Evolutionary conservation across 2,113 vertebrate genomes (phyloP), one percentile per base, ranked within the genome.

Genomic region (Notiomystis cincta): DNA sequence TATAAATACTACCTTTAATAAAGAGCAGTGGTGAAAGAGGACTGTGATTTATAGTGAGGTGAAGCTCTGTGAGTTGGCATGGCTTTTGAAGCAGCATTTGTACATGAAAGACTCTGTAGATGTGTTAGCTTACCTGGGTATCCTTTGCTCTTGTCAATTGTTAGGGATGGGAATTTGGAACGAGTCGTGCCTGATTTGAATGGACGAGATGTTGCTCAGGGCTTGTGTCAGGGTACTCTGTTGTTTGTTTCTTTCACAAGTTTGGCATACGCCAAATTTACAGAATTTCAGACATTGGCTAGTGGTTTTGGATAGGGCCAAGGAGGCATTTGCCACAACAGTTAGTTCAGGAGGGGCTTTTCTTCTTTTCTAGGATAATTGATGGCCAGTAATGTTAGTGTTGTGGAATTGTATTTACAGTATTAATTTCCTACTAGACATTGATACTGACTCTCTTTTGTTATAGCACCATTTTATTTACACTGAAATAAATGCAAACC

Each of bases 1-100:
- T 90, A 60, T 91, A 93, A 94, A 79, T 95, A 75, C 6, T 84
- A 45, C 65, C n/a, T 79, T 79, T 90, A 87, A 33, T 83, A 53
- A 92, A 75, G 50, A 93, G 37, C 27, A 54, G 31, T 85, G 76
- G 50, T 83, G 85, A 92, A 93, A 42, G 57, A 77, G 28, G 38
- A 37, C 37, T 84, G 54, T 89, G 58, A 87, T 90, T 84, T 90
- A 37, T 47, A 58, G 17, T 2, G 2, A 76, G 54, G 42, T 1
- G 2, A 62, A 60, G 62, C 38, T 77, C 31, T 70, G 13, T 50
- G 79, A 79, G 35, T 45, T 82, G 78, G 31, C 73, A 21, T 44
- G 58, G 60, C 33, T 93, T 89, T 87, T 1, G 6, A 77, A 47
- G 45, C 22, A 33, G 13, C 12, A 2, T 91, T 84, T 56, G 3